A percentile compares a stretch with the other conserved stretches of the same genome.
These are phyloP conservation scores for Arbacia lixula DNA, from an alignment of 53 echinoderm and acorn worm species.

Conservation along the genomic window DNA sequence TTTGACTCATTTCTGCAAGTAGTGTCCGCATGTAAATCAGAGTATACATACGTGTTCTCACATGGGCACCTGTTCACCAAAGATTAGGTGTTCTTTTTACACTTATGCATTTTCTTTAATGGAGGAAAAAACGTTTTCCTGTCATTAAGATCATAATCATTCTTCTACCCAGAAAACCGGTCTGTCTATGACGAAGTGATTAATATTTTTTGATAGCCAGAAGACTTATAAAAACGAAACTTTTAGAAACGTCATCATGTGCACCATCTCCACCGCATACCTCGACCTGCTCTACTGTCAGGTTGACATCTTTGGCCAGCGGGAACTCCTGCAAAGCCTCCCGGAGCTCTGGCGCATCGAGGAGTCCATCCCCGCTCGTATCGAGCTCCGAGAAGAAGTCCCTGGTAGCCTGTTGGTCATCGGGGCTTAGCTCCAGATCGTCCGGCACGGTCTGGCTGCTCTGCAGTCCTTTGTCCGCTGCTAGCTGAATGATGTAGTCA, in stretches of 20 bases:
- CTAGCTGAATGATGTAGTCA: conserved; percentile 66
- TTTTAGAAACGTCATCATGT: neutral
- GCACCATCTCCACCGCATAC: neutral
- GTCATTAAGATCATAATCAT: no score
- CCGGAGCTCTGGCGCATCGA: conserved; percentile 40
- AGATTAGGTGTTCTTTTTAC: no score
- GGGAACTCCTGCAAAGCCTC: conserved; percentile 33
- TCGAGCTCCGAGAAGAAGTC: conserved; percentile 66
- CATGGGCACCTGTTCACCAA: no score
- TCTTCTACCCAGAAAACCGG: no score
- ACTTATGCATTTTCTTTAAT: no score
- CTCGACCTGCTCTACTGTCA: conserved; percentile 12
- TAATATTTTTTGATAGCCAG: no score
- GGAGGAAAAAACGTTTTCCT: no score
- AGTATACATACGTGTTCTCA: no score
- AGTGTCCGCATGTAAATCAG: no score
- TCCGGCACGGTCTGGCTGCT: conserved; percentile 68
- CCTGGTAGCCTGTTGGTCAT: conserved; percentile 12
- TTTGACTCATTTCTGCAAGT: no score
- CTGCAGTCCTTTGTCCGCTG: conserved; percentile 57
- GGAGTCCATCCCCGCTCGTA: conserved; percentile 33
- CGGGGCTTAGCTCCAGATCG: conserved; percentile 45
- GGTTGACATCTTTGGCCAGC: neutral
- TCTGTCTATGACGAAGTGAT: no score
- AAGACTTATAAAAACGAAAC: no score